Evolutionary conservation across 2,113 vertebrate genomes (phyloP).

Genomic region (Oreotrochilus melanogaster): DNA sequence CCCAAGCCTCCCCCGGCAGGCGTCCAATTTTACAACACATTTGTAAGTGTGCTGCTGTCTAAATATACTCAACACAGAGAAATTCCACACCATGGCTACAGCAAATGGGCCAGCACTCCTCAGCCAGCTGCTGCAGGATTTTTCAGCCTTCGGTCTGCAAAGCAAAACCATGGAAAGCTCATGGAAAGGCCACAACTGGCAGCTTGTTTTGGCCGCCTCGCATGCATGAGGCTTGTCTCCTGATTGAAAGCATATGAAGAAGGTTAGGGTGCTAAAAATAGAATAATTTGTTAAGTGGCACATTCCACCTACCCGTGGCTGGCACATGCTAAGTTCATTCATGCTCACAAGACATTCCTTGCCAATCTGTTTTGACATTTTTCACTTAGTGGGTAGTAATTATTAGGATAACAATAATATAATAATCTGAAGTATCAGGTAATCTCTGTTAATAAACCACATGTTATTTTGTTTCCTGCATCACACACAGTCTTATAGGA

Average conservation of each 20-base stretch:
- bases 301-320: conserved; percentile 32
- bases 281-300: conserved; percentile 56
- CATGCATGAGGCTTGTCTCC: background rate
- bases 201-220: background rate
- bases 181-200: conserved; percentile 44
- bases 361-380: background rate
- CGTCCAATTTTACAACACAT: conserved; percentile 63
- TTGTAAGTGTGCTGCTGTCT: conserved; percentile 77
- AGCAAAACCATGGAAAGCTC: conserved; percentile 7
- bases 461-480: background rate
- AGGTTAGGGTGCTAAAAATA: conserved; percentile 53
- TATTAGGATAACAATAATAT: background rate
- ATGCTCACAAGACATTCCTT: background rate
- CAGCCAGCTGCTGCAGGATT: conserved; percentile 53
- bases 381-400: background rate
- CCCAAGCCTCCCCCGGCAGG: conserved; percentile 53
- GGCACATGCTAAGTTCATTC: conserved; percentile 62
- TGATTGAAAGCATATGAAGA: conserved; percentile 18
- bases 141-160: background rate
- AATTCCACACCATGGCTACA: conserved; percentile 78
- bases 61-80: conserved; percentile 73
- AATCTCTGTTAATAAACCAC: background rate
- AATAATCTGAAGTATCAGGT: background rate
- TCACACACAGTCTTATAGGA: background rate
- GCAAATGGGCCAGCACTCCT: background rate